Evolutionary conservation across 2,888 invertebrate species (phyloP).

Genomic region (Watsonalla binaria): DNA sequence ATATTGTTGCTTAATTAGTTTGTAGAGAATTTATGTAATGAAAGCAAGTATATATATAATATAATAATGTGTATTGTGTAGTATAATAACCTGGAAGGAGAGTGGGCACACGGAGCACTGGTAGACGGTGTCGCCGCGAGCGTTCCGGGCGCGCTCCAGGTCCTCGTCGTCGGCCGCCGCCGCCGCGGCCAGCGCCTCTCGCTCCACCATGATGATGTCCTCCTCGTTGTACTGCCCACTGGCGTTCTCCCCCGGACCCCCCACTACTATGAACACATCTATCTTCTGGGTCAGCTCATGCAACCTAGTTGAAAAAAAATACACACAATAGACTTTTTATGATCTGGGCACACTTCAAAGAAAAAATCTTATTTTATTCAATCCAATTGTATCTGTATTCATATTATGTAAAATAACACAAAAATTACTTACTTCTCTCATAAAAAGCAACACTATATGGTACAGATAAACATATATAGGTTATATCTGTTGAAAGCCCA

Average conservation of each 20-base stretch:
- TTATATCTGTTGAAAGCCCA: too few relatives aligned
- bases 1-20: too few relatives aligned
- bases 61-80: neutral
- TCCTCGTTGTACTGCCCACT: conserved; percentile 60
- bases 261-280: conserved; percentile 70
- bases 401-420: too few relatives aligned
- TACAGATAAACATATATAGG: too few relatives aligned
- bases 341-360: too few relatives aligned
- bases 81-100: conserved; percentile 46
- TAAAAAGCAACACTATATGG: too few relatives aligned
- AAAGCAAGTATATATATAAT: too few relatives aligned
- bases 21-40: too few relatives aligned
- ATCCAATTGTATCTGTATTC: too few relatives aligned
- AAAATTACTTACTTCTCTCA: too few relatives aligned
- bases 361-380: too few relatives aligned
- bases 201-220: conserved; percentile 70
- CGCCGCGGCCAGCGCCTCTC: conserved; percentile 54
- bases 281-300: conserved; percentile 69
- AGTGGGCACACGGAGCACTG: conserved; percentile 67
- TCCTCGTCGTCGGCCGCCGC: conserved; percentile 54
- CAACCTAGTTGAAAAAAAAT: conserved; percentile 24
- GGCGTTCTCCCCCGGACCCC: conserved; percentile 42
- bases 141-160: conserved; percentile 46
- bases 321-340: neutral
- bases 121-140: conserved; percentile 57